Percentiles rank a stretch among this genome's conserved stretches.
Evolutionary conservation across 2,888 invertebrate species (phyloP).

Genomic region (Xanthorhoe designata): DNA sequence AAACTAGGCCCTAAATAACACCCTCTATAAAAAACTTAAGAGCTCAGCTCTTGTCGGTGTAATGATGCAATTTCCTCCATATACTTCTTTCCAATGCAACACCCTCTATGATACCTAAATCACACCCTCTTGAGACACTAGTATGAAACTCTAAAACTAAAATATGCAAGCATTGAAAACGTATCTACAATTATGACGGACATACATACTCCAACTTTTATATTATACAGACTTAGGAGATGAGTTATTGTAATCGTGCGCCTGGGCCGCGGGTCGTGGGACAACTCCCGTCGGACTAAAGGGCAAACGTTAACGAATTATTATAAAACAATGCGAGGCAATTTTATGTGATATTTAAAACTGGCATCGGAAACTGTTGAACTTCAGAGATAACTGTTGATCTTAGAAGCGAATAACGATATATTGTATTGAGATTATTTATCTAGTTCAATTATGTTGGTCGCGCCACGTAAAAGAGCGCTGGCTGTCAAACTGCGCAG

Average conservation of each 20-base stretch:
- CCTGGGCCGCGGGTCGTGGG: constrained; percentile 26
- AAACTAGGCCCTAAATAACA: no score
- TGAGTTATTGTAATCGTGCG: constrained; percentile 24
- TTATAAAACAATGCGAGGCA: constrained; percentile 18
- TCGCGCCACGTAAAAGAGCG: no score
- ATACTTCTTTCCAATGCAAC: no score
- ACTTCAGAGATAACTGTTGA: background rate
- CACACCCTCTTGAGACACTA: no score
- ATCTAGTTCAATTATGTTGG: background rate
- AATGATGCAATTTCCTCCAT: no score
- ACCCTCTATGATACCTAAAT: no score
- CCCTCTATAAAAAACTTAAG: no score
- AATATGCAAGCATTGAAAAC: no score
- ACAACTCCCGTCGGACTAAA: constrained; percentile 25
- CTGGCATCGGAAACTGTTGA: background rate
- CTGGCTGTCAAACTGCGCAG: no score
- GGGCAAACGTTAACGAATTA: constrained; percentile 18
- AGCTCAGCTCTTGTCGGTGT: no score
- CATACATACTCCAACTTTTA: background rate
- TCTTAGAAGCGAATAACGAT: no score
- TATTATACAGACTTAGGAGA: background rate
- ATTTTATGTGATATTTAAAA: constrained; percentile 17
- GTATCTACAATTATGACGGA: background rate
- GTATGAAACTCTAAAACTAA: no score
- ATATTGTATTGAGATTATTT: background rate